A percentile compares a stretch with the other conserved stretches of the same genome.
These are phyloP conservation scores for Mallotus villosus DNA, from an alignment of 2,797 vertebrate genomes.

Conservation along the genomic window DNA sequence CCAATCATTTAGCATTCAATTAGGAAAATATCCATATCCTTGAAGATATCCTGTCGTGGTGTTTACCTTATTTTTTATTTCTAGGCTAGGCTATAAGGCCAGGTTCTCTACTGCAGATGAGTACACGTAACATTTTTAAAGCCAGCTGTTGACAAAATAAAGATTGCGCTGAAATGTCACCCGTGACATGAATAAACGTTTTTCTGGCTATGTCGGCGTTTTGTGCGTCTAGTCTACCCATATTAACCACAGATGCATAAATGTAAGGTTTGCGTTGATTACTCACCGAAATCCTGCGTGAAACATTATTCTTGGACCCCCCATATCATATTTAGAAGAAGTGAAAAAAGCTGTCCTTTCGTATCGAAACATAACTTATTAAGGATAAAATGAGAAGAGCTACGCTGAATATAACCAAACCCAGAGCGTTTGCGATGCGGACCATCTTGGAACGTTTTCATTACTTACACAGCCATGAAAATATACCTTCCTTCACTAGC, in stretches of 20 bases:
- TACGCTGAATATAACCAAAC: constrained; percentile 91
- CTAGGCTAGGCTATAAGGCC: constrained; percentile 29
- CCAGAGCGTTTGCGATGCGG: constrained; percentile 92
- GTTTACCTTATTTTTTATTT: background rate
- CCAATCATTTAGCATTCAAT: background rate
- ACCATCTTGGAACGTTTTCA: constrained; percentile 85
- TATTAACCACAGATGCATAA: background rate
- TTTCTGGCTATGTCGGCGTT: background rate
- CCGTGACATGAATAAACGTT: background rate
- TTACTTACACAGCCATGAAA: constrained; percentile 47
- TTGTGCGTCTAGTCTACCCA: constrained; percentile 2
- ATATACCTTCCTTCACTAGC: constrained; percentile 25
- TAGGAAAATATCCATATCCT: background rate
- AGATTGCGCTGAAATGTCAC: background rate
- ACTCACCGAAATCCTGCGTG: constrained; percentile 95
- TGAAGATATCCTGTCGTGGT: background rate
- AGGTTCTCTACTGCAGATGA: constrained; percentile 22
- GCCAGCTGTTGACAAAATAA: background rate
- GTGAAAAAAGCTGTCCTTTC: constrained; percentile 93
- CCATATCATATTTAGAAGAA: constrained; percentile 84
- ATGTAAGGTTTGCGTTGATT: background rate
- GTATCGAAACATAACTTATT: constrained; percentile 95
- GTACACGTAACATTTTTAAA: background rate
- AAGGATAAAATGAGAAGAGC: constrained; percentile 93
- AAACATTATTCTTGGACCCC: constrained; percentile 94